These are phyloP conservation scores for Hedychridium roseum DNA, from an alignment of 2,888 invertebrate species.

Conservation along the genomic window DNA sequence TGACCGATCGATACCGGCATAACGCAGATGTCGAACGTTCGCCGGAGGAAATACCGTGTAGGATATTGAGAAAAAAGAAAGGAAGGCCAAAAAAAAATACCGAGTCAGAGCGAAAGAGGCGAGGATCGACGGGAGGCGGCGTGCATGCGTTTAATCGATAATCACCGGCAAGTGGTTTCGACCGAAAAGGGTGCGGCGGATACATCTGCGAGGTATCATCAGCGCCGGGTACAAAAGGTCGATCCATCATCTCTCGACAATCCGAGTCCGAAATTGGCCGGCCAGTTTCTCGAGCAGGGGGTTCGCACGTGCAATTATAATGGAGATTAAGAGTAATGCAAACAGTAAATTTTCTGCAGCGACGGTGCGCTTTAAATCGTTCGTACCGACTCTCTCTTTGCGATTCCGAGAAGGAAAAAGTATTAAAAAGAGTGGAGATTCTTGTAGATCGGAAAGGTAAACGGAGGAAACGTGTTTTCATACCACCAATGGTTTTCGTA, in stretches of 20 bases:
- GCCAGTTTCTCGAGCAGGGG: constrained; percentile 31
- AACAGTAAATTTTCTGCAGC: no score
- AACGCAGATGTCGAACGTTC: constrained; percentile 1
- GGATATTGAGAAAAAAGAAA: constrained; percentile 20
- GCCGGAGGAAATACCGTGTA: constrained; percentile 20
- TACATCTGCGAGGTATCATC: constrained; percentile 62
- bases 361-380: no score
- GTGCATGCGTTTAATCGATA: constrained; percentile 59
- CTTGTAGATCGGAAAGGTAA: no score
- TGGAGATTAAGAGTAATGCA: constrained; percentile 50
- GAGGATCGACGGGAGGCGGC: constrained; percentile 19
- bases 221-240: constrained; percentile 56
- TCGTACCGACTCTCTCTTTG: no score
- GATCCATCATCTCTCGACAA: constrained; percentile 62
- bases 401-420: no score
- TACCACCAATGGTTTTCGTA: no score
- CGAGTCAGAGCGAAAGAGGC: constrained; percentile 14
- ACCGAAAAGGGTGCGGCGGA: constrained; percentile 52
- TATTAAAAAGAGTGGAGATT: no score
- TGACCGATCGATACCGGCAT: not conserved
- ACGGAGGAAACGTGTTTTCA: no score
- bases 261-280: constrained; percentile 48
- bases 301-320: constrained; percentile 52
- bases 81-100: constrained; percentile 15
- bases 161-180: constrained; percentile 57